Conservation (phyloP, 92 coral and sea anemone species). For the Umimayanthus kanabou region DNA sequence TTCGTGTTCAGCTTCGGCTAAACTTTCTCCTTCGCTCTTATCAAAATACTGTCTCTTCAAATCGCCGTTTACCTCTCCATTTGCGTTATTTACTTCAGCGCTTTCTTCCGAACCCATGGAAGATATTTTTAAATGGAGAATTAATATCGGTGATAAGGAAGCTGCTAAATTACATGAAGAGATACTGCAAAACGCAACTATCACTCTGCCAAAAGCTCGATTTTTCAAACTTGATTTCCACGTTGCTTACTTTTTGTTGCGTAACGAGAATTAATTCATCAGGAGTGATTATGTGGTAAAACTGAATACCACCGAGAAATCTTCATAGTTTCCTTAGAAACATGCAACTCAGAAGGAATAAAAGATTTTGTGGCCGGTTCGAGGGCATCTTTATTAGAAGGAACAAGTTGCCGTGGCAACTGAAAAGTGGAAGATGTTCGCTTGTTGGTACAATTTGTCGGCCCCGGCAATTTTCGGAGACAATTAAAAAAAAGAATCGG, state of each 20-base stretch:
- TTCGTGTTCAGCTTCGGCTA: conserved; percentile 1
- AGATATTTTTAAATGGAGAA: background rate
- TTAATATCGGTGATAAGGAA: background rate
- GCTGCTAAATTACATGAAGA: background rate
- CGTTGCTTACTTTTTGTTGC: conserved; percentile 43
- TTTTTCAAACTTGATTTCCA: conserved; percentile 31
- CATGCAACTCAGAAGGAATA: background rate
- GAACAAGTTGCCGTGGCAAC: background rate
- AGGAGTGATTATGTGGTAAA: conserved; percentile 38
- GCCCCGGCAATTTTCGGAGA: background rate
- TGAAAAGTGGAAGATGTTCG: background rate
- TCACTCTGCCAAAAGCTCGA: background rate
- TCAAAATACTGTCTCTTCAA: conserved; percentile 23
- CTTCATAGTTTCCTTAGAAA: conserved; percentile 43
- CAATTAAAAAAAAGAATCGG: background rate
- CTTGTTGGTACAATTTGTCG: background rate
- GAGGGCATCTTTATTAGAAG: background rate
- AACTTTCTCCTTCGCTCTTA: conserved; percentile 18
- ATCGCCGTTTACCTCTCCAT: conserved; percentile 54
- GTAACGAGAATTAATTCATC: conserved; percentile 61
- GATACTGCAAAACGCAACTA: background rate
- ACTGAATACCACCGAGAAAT: conserved; percentile 43
- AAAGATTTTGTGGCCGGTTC: background rate
- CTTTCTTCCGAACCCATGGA: conserved; percentile 64
- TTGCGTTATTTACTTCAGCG: conserved; percentile 25